phyloP scores from a whole-genome alignment of 2,797 vertebrate species.

The Danio albolineatus region DNA sequence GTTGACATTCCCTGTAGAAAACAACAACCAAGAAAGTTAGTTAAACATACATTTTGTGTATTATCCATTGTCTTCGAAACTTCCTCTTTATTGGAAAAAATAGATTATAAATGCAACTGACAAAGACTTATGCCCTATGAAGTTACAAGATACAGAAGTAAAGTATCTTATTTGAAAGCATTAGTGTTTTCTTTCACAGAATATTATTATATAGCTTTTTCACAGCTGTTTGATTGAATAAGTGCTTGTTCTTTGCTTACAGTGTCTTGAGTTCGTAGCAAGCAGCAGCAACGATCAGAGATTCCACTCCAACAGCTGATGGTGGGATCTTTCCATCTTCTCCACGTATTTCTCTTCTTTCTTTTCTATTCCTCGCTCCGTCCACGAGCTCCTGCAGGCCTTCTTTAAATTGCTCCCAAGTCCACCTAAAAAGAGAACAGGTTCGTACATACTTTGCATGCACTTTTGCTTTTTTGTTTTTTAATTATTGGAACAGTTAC shows the following conservation, averaged over 20 bases:
- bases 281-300: slow-evolving; percentile 52
- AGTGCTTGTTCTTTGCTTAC: slow-evolving; percentile 46
- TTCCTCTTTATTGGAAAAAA: slow-evolving; percentile 25
- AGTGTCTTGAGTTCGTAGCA: slow-evolving; percentile 47
- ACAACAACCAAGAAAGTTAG: slow-evolving; percentile 1
- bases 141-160: slow-evolving; percentile 19
- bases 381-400: slow-evolving; percentile 45
- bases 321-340: slow-evolving; percentile 24
- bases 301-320: slow-evolving; percentile 54
- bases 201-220: slow-evolving; percentile 34
- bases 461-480: background rate
- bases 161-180: slow-evolving; percentile 31
- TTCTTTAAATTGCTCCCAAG: slow-evolving; percentile 43
- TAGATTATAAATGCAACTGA: slow-evolving; percentile 9
- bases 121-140: background rate
- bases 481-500: background rate
- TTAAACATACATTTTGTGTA: background rate
- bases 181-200: slow-evolving; percentile 37
- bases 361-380: slow-evolving; percentile 24
- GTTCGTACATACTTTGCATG: background rate
- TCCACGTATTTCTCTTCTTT: background rate
- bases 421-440: slow-evolving; percentile 35
- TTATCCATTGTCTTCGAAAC: background rate
- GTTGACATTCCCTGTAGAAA: background rate
- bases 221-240: slow-evolving; percentile 26